A percentile compares a stretch with the other conserved stretches of the same genome.
Conservation (phyloP, 2,888 invertebrate genomes). For the Dysmachus trigonus region DNA sequence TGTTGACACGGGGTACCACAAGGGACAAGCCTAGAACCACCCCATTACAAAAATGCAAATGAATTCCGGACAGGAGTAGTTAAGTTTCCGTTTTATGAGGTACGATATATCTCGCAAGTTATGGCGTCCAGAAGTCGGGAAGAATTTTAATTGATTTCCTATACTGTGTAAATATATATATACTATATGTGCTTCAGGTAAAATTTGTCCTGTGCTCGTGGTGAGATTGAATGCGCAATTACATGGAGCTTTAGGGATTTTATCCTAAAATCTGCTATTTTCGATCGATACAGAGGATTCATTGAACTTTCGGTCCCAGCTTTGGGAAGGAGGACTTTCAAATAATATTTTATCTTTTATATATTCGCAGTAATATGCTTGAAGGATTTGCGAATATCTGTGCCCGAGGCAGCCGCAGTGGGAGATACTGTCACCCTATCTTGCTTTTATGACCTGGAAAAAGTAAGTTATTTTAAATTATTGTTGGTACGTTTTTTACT, state of each 20-base stretch:
- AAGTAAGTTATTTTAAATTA: constrained; percentile 47
- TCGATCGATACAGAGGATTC: background rate
- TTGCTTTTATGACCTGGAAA: constrained; percentile 53
- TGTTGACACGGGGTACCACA: too few relatives aligned
- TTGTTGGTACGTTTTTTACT: background rate
- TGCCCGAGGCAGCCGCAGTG: constrained; percentile 52
- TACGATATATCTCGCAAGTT: background rate
- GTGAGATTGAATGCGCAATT: background rate
- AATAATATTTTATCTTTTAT: background rate
- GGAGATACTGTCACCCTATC: constrained; percentile 52
- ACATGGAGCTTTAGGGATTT: background rate
- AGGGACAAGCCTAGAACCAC: background rate
- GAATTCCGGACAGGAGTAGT: background rate
- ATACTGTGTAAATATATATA: too few relatives aligned
- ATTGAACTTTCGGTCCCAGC: background rate
- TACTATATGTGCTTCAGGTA: background rate
- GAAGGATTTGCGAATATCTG: constrained; percentile 52
- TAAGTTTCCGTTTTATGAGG: background rate
- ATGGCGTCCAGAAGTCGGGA: background rate
- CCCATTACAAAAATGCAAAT: background rate
- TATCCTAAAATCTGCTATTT: background rate
- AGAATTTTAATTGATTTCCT: background rate
- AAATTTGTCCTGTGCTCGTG: background rate
- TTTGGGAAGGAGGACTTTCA: background rate
- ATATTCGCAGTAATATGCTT: constrained; percentile 50